Conservation (phyloP, 2,888 invertebrate genomes). For the Heliconius charithonia region DNA sequence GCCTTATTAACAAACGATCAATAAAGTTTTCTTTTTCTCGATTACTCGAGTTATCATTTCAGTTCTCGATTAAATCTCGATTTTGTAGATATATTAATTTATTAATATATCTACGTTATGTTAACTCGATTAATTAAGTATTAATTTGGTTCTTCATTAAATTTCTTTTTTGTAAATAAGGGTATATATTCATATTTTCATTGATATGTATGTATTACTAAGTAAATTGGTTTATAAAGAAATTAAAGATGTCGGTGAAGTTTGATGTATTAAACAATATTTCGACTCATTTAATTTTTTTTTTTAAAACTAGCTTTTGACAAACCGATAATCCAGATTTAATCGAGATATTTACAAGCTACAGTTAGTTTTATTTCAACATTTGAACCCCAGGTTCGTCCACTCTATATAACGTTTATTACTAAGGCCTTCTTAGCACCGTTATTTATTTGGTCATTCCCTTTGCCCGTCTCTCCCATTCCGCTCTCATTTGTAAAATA, state of each 20-base stretch:
- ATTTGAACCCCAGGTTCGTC: conserved; percentile 53
- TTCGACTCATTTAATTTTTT: no score
- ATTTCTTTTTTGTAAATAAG: not conserved
- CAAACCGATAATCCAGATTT: not conserved
- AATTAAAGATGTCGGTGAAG: not conserved
- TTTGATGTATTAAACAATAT: not conserved
- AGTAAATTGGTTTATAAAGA: no score
- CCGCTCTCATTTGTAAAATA: conserved; percentile 89
- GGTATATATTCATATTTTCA: not conserved
- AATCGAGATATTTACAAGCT: not conserved
- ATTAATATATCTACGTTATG: no score
- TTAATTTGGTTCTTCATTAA: conserved; percentile 4
- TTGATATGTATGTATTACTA: conserved; percentile 23
- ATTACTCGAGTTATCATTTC: conserved; percentile 10
- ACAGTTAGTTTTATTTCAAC: not conserved
- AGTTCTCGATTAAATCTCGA: conserved; percentile 18
- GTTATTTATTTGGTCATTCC: conserved; percentile 84
- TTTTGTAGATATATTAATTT: not conserved
- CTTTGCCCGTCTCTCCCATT: conserved; percentile 91
- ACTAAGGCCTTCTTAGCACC: conserved; percentile 66
- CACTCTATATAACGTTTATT: conserved; percentile 23
- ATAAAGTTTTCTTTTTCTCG: conserved; percentile 5
- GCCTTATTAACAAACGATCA: conserved; percentile 23
- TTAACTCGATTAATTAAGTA: conserved; percentile 8
- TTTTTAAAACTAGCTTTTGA: no score